Conservation (phyloP, 2,797 vertebrate species). For the Otolemur crassicaudatus region DNA sequence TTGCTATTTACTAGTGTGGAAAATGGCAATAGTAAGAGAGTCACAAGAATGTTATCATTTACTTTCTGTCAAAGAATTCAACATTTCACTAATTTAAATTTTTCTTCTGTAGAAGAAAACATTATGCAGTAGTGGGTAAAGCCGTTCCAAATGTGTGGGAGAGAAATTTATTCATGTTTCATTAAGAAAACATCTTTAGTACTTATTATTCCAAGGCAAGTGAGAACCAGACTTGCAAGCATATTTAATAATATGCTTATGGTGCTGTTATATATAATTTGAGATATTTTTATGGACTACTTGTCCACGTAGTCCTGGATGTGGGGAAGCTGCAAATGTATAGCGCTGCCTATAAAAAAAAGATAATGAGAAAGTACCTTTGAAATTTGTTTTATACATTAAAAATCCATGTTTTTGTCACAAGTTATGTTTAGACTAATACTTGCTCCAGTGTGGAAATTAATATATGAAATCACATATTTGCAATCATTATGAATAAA, state of each 20-base stretch:
- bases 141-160: background rate
- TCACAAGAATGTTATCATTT: background rate
- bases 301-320: background rate
- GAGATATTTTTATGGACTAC: background rate
- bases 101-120: background rate
- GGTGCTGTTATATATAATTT: background rate
- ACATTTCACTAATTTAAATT: background rate
- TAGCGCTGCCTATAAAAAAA: background rate
- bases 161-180: constrained; percentile 45
- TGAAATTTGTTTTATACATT: background rate
- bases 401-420: background rate
- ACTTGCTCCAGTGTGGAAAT: constrained; percentile 11
- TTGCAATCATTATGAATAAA: constrained; percentile 27
- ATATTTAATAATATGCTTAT: background rate
- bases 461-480: background rate
- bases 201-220: constrained; percentile 27
- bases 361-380: background rate
- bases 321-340: background rate
- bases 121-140: background rate
- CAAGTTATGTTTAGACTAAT: background rate
- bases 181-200: constrained; percentile 1
- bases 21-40: background rate
- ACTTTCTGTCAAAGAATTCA: constrained; percentile 22
- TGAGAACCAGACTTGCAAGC: constrained; percentile 19
- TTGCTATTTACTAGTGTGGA: background rate